Percentiles rank a stretch among this genome's conserved stretches.
Conservation (phyloP, 1,140 invertebrate genomes). For the Tenebrio molitor region DNA sequence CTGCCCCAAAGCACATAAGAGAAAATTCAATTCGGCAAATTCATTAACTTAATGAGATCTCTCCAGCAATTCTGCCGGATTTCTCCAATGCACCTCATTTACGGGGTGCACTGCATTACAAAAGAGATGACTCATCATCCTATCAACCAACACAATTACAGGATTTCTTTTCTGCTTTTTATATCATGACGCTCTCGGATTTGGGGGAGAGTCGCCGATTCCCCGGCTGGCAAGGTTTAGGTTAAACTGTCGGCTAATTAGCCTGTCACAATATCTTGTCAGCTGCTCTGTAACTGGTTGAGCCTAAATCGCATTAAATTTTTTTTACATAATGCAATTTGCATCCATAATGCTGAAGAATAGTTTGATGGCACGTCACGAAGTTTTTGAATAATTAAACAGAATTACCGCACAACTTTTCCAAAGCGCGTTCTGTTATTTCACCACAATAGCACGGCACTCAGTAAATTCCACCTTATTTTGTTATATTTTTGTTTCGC, state of each 20-base stretch:
- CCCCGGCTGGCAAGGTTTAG: slow-evolving; percentile 16
- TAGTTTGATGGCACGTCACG: slow-evolving; percentile 33
- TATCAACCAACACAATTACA: not conserved
- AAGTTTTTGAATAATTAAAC: slow-evolving; percentile 40
- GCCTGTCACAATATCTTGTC: slow-evolving; percentile 37
- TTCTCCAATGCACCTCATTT: slow-evolving; percentile 29
- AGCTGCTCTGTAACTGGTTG: slow-evolving; percentile 5
- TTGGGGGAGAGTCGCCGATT: slow-evolving; percentile 9
- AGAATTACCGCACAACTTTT: slow-evolving; percentile 26
- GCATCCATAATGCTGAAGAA: slow-evolving; percentile 26
- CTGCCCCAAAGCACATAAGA: not conserved
- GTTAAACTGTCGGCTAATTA: slow-evolving; percentile 31
- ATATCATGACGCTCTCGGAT: not conserved
- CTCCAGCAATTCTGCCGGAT: not conserved
- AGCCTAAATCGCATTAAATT: slow-evolving; percentile 30
- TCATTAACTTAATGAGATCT: slow-evolving; percentile 35
- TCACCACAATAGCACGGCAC: not conserved
- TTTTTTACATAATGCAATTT: slow-evolving; percentile 37
- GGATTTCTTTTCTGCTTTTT: not conserved
- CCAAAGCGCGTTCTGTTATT: not conserved
- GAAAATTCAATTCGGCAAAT: slow-evolving; percentile 41
- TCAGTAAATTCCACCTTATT: not conserved
- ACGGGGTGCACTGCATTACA: slow-evolving; percentile 18
- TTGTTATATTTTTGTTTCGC: slow-evolving; percentile 2
- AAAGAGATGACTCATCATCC: slow-evolving; percentile 25